A percentile compares a stretch with the other conserved stretches of the same genome.
Conservation (phyloP, 2,113 vertebrate genomes). For the Thinocorus orbignyianus region DNA sequence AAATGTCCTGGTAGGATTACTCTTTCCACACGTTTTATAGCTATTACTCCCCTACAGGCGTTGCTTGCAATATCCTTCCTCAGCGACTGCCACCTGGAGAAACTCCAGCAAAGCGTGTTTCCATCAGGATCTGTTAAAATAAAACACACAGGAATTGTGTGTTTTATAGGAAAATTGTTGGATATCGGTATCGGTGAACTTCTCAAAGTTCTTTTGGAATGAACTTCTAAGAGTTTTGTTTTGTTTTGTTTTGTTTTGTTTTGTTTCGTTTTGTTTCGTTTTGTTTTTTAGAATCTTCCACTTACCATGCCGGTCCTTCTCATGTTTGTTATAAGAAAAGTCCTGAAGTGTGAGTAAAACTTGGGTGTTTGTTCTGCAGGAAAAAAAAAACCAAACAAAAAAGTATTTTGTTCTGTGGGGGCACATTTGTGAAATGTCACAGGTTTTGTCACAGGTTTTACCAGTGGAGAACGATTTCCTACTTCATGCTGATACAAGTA, state of each 20-base stretch:
- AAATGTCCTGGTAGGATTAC: neutral
- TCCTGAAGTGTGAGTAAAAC: neutral
- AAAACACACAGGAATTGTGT: too few species aligned
- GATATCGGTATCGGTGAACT: neutral
- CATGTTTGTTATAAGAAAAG: neutral
- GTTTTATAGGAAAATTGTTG: neutral
- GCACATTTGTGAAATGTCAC: neutral
- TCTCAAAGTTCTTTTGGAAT: neutral
- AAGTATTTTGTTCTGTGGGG: neutral
- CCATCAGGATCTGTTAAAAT: neutral
- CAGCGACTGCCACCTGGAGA: neutral
- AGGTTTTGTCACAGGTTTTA: neutral
- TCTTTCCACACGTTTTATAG: neutral
- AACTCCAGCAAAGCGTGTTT: neutral
- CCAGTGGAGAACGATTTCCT: neutral
- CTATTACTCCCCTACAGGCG: fast-evolving
- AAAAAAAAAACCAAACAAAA: too few species aligned
- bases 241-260: too few species aligned
- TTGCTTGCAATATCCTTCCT: neutral
- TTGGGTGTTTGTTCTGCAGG: neutral
- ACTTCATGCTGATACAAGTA: neutral
- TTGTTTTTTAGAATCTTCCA: neutral
- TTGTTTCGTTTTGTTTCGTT: neutral
- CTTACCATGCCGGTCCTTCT: neutral
- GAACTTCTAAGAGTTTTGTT: neutral